Base-by-base conservation (phyloP, 2,113 vertebrate species). In the Hypocryptadius cinnamomeus region DNA sequence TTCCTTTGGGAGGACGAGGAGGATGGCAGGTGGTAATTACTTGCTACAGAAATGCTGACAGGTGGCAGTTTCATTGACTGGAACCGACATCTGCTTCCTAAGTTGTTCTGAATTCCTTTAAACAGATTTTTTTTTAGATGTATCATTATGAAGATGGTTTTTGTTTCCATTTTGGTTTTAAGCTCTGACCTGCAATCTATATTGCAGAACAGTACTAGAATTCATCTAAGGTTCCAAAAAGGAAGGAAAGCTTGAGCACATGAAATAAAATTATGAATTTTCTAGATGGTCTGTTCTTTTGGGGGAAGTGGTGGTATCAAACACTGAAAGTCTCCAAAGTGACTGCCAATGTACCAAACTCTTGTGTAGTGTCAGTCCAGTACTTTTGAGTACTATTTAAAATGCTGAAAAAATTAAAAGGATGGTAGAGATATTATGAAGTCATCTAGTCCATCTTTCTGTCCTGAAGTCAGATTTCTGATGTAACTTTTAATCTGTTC, bases 1-100 rank as follows among this genome's bases (percentile, higher is more conserved):
- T 95, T 90, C 72, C 84, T 87, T 84, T 59, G 78, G 30, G 77
- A 93, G 87, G 72, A 68, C 48, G 25, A 65, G 57, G 71, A 82
- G 15, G 48, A 51, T 86, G 39, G 84, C 94, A 96, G 84, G 80
- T 94, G 85, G 87, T 90, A 95, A 95, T 96, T 94, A 87, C 51
- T 85, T 92, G 79, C 61, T 91, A 54, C 78, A 92, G 76, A 89
- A 97, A 86, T 81, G 77, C 87, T 91, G 82, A 77, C 93, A 96
- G 91, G 80, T 96, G 90, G 84, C 85, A 88, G 79, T 90, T 93
- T 87, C 79, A 86, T 73, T 89, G 78, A 57, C 89, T 79, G 77
- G 89, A 96, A 90, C 59, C 92, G 80, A 92, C 77, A 82, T 92
- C 73, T 90, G 77, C 57, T 50, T 87, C 71, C 53, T 73, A 69